phyloP scores from a whole-genome alignment of 2,113 vertebrate species.

The Rhegmatorhina hoffmannsi region DNA sequence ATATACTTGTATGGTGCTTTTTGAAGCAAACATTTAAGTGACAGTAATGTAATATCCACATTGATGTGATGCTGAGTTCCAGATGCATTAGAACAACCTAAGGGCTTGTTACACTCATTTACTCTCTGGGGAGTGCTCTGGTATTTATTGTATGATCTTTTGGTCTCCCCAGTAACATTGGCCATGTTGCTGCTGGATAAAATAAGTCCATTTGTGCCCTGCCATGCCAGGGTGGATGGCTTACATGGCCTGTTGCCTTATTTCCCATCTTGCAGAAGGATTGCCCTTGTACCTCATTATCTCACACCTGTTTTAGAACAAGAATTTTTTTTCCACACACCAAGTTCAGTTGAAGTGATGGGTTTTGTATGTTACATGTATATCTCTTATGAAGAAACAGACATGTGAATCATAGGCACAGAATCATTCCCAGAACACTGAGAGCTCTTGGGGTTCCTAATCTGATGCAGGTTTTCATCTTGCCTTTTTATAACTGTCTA shows the following conservation, averaged over 20 bases:
- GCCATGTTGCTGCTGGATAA: not conserved
- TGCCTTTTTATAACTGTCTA: not conserved
- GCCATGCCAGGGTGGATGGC: not conserved
- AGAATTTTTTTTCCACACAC: not conserved
- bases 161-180: not conserved
- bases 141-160: not conserved
- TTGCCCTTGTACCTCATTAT: not conserved
- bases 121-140: not conserved
- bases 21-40: not conserved
- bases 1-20: not conserved
- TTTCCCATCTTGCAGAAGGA: not conserved
- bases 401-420: not conserved
- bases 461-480: not conserved
- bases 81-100: not conserved
- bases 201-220: not conserved
- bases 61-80: not conserved
- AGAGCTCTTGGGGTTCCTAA: not conserved
- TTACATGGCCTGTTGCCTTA: not conserved
- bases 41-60: not conserved
- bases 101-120: not conserved
- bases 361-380: not conserved
- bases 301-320: not conserved
- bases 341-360: not conserved
- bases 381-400: not conserved
- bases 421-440: not conserved